These are phyloP conservation scores for Indicator maculatus DNA, from an alignment of 2,113 vertebrate genomes.

Conservation along the genomic window DNA sequence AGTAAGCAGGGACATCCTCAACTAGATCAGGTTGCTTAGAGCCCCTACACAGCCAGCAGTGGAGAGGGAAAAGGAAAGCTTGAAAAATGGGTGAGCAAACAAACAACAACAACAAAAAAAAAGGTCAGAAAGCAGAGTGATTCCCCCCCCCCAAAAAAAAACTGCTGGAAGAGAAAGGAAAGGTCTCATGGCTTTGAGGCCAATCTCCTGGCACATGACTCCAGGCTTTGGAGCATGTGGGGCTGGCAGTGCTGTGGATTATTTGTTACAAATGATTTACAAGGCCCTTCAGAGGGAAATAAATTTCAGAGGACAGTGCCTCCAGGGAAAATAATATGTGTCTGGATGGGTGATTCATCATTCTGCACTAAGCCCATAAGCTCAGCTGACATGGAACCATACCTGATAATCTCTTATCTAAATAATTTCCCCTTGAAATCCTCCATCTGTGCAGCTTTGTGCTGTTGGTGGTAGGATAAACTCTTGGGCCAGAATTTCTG, in stretches of 20 bases:
- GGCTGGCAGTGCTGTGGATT: not conserved
- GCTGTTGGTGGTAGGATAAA: constrained; percentile 3
- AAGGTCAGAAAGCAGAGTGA: not conserved
- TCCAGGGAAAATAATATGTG: constrained; percentile 41
- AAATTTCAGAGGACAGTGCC: constrained; percentile 51
- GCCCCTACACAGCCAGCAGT: not conserved
- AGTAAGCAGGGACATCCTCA: too few species aligned
- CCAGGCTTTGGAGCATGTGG: not conserved
- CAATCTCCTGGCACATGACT: not conserved
- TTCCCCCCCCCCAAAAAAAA: not conserved
- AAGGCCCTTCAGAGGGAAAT: constrained; percentile 47
- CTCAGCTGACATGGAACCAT: constrained; percentile 23
- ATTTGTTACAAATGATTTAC: constrained; percentile 54
- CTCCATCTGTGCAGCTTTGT: constrained; percentile 33
- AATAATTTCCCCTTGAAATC: constrained; percentile 63
- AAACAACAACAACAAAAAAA: not conserved
- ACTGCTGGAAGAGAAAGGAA: not conserved
- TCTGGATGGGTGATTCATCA: constrained; percentile 57
- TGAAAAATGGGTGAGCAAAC: not conserved
- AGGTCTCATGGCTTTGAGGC: not conserved
- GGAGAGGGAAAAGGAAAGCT: not conserved
- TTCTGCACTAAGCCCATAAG: constrained; percentile 49
- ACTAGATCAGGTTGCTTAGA: too few species aligned
- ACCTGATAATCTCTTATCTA: constrained; percentile 62
- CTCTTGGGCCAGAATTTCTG: not conserved